Percentiles rank a stretch among this genome's conserved stretches.
phyloP scores from a whole-genome alignment of 2,888 invertebrate genomes.

The Torymus tubicola region DNA sequence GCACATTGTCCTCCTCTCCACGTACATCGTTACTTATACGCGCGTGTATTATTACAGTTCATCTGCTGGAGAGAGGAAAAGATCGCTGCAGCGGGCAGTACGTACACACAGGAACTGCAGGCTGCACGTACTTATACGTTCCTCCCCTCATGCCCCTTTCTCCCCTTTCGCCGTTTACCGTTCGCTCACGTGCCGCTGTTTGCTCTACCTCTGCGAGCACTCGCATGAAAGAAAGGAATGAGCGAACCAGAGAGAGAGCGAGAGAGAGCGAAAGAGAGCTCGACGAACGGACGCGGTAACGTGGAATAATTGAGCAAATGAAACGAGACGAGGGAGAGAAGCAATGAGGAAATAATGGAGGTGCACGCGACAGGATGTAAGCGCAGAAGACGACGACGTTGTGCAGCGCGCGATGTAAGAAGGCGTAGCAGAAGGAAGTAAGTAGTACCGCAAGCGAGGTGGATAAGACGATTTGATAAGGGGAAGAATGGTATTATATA shows the following conservation, averaged over 20 bases:
- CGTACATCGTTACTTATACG: too few relatives aligned
- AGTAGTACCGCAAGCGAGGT: too few relatives aligned
- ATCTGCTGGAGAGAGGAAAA: too few relatives aligned
- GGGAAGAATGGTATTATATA: too few relatives aligned
- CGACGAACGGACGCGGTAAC: background rate
- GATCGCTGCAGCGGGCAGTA: too few relatives aligned
- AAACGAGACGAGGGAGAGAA: constrained; percentile 32
- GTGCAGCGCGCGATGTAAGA: background rate
- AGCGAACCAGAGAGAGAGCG: background rate
- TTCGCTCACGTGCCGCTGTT: constrained; percentile 37
- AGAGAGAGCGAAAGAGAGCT: constrained; percentile 3
- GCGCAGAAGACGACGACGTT: background rate
- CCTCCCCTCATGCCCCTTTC: background rate
- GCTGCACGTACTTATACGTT: background rate
- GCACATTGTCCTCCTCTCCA: too few relatives aligned
- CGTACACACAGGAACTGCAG: too few relatives aligned
- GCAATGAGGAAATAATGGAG: constrained; percentile 38
- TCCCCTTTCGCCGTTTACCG: constrained; percentile 24
- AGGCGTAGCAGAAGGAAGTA: background rate
- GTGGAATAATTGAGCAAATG: constrained; percentile 29
- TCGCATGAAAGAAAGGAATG: background rate
- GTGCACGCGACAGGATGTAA: background rate
- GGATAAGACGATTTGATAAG: background rate
- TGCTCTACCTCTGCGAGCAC: constrained; percentile 17
- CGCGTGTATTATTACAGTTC: too few relatives aligned